Conservation (phyloP, 2,113 vertebrate species). For the Entomyzon cyanotis region DNA sequence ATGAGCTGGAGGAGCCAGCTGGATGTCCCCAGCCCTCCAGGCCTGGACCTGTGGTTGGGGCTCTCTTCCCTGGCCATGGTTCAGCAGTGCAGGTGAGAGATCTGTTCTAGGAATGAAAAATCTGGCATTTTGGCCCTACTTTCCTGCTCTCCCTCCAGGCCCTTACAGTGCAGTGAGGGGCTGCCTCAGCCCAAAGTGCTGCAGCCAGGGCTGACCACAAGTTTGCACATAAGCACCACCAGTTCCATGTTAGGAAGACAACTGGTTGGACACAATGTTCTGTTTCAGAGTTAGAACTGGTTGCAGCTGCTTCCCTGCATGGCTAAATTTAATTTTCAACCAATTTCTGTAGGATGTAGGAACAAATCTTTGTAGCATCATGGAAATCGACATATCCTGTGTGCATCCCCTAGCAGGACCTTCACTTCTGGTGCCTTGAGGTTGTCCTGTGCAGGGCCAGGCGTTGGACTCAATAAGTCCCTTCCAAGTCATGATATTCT, state of each 20-base stretch:
- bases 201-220: rapidly evolving
- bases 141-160: not conserved
- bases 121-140: not conserved
- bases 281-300: not conserved
- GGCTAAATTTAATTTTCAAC: not conserved
- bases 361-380: not conserved
- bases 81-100: not conserved
- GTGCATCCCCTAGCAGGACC: not conserved
- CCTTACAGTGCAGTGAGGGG: not conserved
- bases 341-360: rapidly evolving
- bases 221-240: not conserved
- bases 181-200: not conserved
- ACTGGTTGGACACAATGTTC: not conserved
- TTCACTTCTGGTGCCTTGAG: not conserved
- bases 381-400: not conserved
- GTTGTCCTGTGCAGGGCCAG: not conserved
- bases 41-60: not conserved
- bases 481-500: not conserved
- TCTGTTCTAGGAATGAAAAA: not conserved
- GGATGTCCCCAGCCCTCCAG: not conserved
- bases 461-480: not conserved
- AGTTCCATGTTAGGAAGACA: rapidly evolving
- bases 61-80: rapidly evolving
- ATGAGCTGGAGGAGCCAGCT: not conserved
- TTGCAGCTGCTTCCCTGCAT: not conserved